These are phyloP conservation scores for Spea bombifrons DNA, from an alignment of 2,113 vertebrate species.

Conservation along the genomic window DNA sequence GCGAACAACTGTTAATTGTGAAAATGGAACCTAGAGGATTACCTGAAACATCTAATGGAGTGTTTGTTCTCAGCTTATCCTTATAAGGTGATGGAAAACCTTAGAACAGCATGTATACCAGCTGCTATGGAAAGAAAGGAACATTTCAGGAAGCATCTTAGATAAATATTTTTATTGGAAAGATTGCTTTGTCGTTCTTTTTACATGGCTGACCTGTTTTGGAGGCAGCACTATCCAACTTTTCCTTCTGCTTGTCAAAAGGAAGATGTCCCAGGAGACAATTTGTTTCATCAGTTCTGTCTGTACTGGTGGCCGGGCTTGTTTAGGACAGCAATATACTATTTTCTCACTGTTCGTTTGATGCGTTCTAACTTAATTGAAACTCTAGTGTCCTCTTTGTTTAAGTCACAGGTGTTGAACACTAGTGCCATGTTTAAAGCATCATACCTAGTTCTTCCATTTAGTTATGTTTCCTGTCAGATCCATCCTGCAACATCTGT, in stretches of 20 bases:
- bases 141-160: slow-evolving; percentile 37
- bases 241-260: slow-evolving; percentile 26
- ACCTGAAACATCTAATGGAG: neutral
- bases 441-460: slow-evolving; percentile 5
- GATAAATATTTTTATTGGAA: slow-evolving; percentile 45
- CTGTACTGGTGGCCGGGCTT: neutral
- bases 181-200: neutral
- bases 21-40: no score
- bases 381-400: neutral
- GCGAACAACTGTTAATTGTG: no score
- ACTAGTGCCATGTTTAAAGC: slow-evolving; percentile 12
- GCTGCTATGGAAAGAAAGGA: slow-evolving; percentile 37
- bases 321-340: neutral
- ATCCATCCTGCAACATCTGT: slow-evolving; percentile 34
- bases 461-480: slow-evolving; percentile 28
- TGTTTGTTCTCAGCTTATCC: neutral
- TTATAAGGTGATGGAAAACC: slow-evolving; percentile 25
- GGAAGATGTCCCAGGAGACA: neutral
- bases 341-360: neutral
- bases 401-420: slow-evolving; percentile 1
- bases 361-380: neutral
- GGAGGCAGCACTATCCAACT: slow-evolving; percentile 11
- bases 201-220: neutral
- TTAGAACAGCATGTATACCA: slow-evolving; percentile 17
- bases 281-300: neutral